Conservation (phyloP, 2,113 vertebrate genomes). For the Tachysurus vachellii region DNA sequence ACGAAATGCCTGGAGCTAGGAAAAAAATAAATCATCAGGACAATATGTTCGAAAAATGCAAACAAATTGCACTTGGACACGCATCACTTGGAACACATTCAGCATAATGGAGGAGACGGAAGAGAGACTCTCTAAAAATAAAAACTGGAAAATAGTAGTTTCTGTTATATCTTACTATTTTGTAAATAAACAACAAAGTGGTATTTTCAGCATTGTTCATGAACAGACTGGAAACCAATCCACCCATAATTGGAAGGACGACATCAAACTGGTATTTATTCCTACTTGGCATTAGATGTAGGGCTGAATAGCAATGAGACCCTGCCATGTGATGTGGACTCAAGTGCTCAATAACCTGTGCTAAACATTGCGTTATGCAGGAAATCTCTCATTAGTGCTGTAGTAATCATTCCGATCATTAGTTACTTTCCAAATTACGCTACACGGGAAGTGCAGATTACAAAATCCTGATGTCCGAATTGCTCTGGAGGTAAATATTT, state of each 20-base stretch:
- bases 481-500: constrained; percentile 6
- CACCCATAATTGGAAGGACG: neutral
- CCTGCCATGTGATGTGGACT: neutral
- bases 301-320: constrained; percentile 16
- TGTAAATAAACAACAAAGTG: neutral
- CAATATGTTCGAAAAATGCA: constrained; percentile 2
- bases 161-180: neutral
- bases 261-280: neutral
- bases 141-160: neutral
- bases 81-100: neutral
- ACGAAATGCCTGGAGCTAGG: neutral
- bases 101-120: neutral
- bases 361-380: neutral
- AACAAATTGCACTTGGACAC: neutral
- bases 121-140: neutral
- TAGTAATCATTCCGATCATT: neutral
- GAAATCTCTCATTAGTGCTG: neutral
- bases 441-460: neutral
- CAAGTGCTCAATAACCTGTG: neutral
- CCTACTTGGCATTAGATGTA: neutral
- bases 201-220: neutral
- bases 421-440: neutral
- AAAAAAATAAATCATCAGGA: neutral
- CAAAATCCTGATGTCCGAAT: constrained; percentile 1
- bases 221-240: neutral